A percentile compares a stretch with the other conserved stretches of the same genome.
Conservation (phyloP, 53 echinoderm and acorn worm species). For the Mesocentrotus franciscanus region DNA sequence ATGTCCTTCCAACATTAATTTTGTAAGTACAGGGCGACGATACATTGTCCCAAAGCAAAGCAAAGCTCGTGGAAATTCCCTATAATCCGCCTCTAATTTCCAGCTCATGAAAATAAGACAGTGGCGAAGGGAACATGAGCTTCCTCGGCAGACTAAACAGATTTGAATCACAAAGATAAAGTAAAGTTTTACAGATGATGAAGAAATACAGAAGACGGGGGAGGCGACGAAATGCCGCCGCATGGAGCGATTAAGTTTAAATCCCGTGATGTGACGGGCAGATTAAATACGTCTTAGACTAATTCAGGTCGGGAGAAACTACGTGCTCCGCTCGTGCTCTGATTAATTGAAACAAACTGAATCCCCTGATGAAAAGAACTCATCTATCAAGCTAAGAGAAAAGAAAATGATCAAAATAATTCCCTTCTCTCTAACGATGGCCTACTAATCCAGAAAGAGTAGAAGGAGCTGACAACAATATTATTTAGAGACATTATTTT, state of each 20-base stretch:
- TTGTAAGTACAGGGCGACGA: conserved; percentile 10
- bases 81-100: conserved; percentile 36
- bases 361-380: conserved; percentile 2
- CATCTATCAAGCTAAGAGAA: conserved; percentile 6
- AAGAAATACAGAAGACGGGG: neutral
- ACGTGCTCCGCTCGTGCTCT: neutral
- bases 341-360: conserved; percentile 58
- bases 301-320: conserved; percentile 16
- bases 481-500: neutral
- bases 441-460: conserved; percentile 4
- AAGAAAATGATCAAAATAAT: conserved; percentile 22
- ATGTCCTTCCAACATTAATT: neutral
- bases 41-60: conserved; percentile 16
- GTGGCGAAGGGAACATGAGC: neutral
- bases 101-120: conserved; percentile 9
- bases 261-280: conserved; percentile 3
- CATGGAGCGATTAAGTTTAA: conserved; percentile 45
- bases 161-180: neutral
- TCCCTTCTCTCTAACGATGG: neutral
- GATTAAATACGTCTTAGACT: conserved; percentile 27
- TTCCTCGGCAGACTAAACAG: conserved; percentile 33
- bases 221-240: conserved; percentile 23
- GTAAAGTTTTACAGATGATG: neutral
- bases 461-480: conserved; percentile 26
- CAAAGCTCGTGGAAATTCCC: conserved; percentile 5